phyloP scores from a whole-genome alignment of 2,113 vertebrate species.

The Scopus umbretta region DNA sequence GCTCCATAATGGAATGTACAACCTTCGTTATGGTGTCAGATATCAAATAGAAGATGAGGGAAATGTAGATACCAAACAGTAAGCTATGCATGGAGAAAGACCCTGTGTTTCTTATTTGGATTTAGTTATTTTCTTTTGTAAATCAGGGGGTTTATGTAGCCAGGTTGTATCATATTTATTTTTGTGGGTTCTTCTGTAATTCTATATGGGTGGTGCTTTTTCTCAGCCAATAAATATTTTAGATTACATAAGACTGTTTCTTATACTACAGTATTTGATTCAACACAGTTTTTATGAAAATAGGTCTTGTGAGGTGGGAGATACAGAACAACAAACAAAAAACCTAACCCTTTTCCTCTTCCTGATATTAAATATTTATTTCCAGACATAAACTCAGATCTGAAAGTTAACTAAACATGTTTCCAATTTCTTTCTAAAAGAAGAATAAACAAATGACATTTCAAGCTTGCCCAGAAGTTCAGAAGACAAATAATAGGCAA shows the following conservation, averaged over 20 bases:
- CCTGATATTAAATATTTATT: neutral
- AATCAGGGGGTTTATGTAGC: neutral
- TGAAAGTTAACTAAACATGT: neutral
- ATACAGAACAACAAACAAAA: neutral
- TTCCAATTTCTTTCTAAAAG: neutral
- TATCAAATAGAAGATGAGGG: neutral
- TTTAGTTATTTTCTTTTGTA: neutral
- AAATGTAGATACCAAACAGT: neutral
- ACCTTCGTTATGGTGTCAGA: fast-evolving
- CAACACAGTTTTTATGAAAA: neutral
- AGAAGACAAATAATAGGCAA: neutral
- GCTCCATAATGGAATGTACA: neutral
- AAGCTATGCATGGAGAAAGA: neutral
- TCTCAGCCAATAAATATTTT: neutral
- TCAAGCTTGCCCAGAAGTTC: neutral
- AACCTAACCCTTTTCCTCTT: neutral
- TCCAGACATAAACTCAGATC: neutral
- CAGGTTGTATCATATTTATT: neutral
- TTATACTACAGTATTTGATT: neutral
- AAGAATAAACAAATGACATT: neutral
- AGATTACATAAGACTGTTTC: neutral
- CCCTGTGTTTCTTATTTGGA: neutral
- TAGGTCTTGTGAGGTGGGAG: neutral
- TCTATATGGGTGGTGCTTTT: neutral
- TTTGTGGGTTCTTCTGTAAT: neutral